Percentiles rank a stretch among this genome's conserved stretches.
These are phyloP conservation scores for Hedychridium roseum DNA, from an alignment of 2,888 invertebrate species.

Conservation along the genomic window DNA sequence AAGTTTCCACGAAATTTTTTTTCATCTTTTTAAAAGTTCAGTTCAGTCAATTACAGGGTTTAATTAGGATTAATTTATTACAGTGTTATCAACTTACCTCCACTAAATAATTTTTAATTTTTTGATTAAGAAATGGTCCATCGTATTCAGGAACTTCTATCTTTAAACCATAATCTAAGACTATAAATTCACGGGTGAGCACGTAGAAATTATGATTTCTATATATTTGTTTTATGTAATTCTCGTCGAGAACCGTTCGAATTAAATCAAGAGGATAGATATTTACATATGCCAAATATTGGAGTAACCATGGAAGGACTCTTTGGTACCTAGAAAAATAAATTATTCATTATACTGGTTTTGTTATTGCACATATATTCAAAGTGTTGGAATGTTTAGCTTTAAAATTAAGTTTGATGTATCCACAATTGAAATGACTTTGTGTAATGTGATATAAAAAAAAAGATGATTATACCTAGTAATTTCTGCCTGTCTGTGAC, in stretches of 20 bases:
- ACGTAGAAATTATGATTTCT: conserved; percentile 63
- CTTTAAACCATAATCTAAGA: conserved; percentile 70
- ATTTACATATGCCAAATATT: conserved; percentile 5
- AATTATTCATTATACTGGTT: conserved; percentile 6
- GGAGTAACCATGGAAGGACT: conserved; percentile 15
- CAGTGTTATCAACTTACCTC: conserved; percentile 62
- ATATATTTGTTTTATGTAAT: conserved; percentile 69
- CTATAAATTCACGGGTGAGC: conserved; percentile 70
- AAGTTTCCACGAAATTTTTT: no score
- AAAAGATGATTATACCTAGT: conserved; percentile 6
- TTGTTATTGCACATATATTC: conserved; percentile 1
- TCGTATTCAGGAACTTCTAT: conserved; percentile 70
- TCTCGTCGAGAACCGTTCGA: conserved; percentile 67
- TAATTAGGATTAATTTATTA: no score
- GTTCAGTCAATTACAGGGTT: no score
- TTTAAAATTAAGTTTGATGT: conserved; percentile 1
- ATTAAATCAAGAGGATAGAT: conserved; percentile 64
- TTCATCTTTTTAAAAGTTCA: no score
- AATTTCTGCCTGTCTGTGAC: conserved; percentile 40
- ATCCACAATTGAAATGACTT: neutral
- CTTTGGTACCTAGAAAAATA: conserved; percentile 32
- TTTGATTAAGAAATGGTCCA: conserved; percentile 66
- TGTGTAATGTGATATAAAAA: neutral
- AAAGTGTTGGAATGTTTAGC: neutral
- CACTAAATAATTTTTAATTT: conserved; percentile 65